Base-by-base conservation (phyloP, 1,140 invertebrate species). In the Lordiphosa clarofinis region DNA sequence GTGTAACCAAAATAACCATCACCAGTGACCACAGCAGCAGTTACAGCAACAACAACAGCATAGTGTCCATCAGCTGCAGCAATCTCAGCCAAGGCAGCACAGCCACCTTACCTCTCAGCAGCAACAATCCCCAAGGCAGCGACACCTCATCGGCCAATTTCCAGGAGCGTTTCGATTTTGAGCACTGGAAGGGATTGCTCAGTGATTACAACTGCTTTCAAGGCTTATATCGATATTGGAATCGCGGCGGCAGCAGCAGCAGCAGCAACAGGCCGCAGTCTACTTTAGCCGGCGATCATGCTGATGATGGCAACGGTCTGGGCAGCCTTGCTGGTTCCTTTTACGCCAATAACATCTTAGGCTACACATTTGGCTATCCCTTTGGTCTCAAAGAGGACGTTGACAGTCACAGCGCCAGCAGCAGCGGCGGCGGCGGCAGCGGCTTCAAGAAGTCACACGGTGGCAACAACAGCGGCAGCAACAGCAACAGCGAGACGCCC, bases 271-370 rank as follows among this genome's bases (percentile, higher is more conserved):
- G 21, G 13, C 15, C 35, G 13, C 66, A 57, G 10, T 4, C 55
- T 37, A 54, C 62, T 12, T 52, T 58, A 28, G 52, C 38, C 54
- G 42, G 40, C n/a, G 58, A 74, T 46, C 58, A 73, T 67, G 75
- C 71, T 9, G 65, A 73, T 62, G 64, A 65, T 13, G 13, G 24
- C 52, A 62, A 57, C 46, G 62, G 56, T 33, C 53, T 60, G 60
- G 84, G 82, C 64, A 70, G 44, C 56, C 56, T 54, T 43, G 52
- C 55, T 39, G 64, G 65, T 39, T 87, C 87, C 52, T 87, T 87
- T 42, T 89, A 88, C 37, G 72, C 86, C 2, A 84, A 84, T 44
- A 89, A 88, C 43, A 88, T 88, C 47, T 54, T 88, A 87, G 87
- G 84, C 44, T 88, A 88, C n/a, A 88, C 86, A 19, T 88, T 88